phyloP scores from a whole-genome alignment of 2,113 vertebrate species.

The Abramis brama region DNA sequence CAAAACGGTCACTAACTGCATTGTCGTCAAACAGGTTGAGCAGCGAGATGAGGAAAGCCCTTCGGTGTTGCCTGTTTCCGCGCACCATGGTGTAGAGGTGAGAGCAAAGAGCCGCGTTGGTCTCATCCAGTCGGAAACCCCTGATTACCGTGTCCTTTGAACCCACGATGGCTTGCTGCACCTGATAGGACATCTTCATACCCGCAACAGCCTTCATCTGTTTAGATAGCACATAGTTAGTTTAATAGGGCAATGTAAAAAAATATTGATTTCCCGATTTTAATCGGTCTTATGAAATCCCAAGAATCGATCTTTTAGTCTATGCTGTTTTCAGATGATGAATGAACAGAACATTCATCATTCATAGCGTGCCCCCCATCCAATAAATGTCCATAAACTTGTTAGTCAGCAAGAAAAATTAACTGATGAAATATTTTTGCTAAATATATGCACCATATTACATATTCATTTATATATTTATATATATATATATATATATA shows the following conservation, averaged over 20 bases:
- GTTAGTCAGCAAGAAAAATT: too few relatives aligned
- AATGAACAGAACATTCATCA: too few relatives aligned
- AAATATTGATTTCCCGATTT: too few relatives aligned
- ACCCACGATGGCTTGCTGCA: conserved; percentile 89
- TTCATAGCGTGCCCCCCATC: too few relatives aligned
- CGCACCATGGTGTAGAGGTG: conserved; percentile 97
- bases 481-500: too few relatives aligned
- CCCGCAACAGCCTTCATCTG: conserved; percentile 99
- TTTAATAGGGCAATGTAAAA: not conserved
- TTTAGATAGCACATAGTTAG: not conserved
- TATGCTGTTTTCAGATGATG: too few relatives aligned
- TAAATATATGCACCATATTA: too few relatives aligned
- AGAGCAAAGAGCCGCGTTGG: conserved; percentile 87
- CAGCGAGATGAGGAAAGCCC: conserved; percentile 95
- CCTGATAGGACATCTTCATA: conserved; percentile 99
- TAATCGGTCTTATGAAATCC: too few relatives aligned
- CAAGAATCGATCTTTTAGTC: too few relatives aligned
- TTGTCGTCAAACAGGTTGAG: conserved; percentile 98
- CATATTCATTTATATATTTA: too few relatives aligned
- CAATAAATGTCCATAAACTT: too few relatives aligned
- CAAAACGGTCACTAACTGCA: conserved; percentile 79
- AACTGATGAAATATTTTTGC: too few relatives aligned
- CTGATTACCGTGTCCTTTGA: conserved; percentile 82
- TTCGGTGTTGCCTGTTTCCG: conserved; percentile 92
- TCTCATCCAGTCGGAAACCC: conserved; percentile 94